These are phyloP conservation scores for Epicauta chinensis DNA, from an alignment of 1,140 invertebrate genomes.

Conservation along the genomic window DNA sequence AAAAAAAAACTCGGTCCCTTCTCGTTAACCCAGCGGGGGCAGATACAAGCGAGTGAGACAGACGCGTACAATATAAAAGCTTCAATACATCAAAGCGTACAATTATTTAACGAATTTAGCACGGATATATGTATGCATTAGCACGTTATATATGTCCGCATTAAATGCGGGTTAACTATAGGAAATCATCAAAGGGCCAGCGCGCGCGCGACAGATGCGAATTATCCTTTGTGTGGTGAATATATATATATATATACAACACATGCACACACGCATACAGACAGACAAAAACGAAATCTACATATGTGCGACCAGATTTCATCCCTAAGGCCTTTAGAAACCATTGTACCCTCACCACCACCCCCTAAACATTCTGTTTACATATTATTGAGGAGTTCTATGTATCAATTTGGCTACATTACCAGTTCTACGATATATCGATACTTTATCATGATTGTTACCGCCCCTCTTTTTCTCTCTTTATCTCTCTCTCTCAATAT, in stretches of 20 bases:
- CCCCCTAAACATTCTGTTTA: constrained; percentile 11
- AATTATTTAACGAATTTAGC: constrained; percentile 20
- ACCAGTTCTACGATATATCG: constrained; percentile 4
- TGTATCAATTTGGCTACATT: constrained; percentile 20
- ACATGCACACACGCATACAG: constrained; percentile 8
- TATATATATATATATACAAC: too few relatives aligned
- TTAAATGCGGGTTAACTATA: constrained; percentile 20
- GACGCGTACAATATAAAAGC: too few relatives aligned
- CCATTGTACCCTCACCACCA: neutral
- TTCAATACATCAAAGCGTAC: constrained; percentile 14
- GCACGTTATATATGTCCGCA: constrained; percentile 16
- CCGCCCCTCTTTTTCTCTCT: too few relatives aligned
- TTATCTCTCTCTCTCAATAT: too few relatives aligned
- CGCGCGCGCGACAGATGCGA: constrained; percentile 16
- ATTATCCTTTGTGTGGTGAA: constrained; percentile 18
- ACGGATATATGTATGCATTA: constrained; percentile 15
- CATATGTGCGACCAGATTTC: constrained; percentile 11
- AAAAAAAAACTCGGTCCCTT: neutral
- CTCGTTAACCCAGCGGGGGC: too few relatives aligned
- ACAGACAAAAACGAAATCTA: neutral
- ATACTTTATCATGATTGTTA: too few relatives aligned
- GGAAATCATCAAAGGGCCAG: constrained; percentile 20
- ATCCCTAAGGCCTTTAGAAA: constrained; percentile 1
- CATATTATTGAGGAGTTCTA: constrained; percentile 18
- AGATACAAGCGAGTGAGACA: too few relatives aligned